phyloP scores from a whole-genome alignment of 37 sponge, comb jelly and placozoan genomes.

The Tethya wilhelma region DNA sequence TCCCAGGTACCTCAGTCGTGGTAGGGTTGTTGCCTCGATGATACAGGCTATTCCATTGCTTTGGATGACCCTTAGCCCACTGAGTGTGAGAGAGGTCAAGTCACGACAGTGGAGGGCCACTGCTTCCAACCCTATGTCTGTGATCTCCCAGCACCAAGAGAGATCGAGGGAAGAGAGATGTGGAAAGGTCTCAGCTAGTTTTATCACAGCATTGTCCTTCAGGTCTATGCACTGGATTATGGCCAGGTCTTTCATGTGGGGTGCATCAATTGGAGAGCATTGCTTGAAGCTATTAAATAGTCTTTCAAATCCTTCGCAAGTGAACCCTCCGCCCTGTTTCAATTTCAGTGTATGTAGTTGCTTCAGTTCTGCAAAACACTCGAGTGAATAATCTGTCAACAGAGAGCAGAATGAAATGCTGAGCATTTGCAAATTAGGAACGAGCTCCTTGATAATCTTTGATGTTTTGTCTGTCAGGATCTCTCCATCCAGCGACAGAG shows the following conservation, averaged over 20 bases:
- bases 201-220: not conserved
- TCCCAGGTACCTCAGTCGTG: not conserved
- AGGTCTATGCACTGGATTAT: slow-evolving; percentile 15
- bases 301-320: not conserved
- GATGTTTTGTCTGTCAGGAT: slow-evolving; percentile 15
- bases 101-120: not conserved
- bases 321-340: slow-evolving; percentile 13
- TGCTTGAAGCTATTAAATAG: not conserved
- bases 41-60: not conserved
- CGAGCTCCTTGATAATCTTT: not conserved
- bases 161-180: slow-evolving; percentile 10
- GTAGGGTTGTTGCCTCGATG: slow-evolving; percentile 2
- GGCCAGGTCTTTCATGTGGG: not conserved
- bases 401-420: slow-evolving; percentile 22
- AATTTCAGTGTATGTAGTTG: not conserved
- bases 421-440: not conserved
- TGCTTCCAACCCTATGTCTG: slow-evolving; percentile 15
- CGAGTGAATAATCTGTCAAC: slow-evolving; percentile 24
- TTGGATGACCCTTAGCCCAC: slow-evolving; percentile 30
- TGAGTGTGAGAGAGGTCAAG: slow-evolving; percentile 9
- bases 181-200: slow-evolving; percentile 10
- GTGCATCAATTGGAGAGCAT: not conserved
- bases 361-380: not conserved
- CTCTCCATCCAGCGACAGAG: slow-evolving; percentile 27
- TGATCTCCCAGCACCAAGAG: slow-evolving; percentile 34